Conservation (phyloP, 37 sponge, comb jelly and placozoan genomes). For the Sycon ciliatum region DNA sequence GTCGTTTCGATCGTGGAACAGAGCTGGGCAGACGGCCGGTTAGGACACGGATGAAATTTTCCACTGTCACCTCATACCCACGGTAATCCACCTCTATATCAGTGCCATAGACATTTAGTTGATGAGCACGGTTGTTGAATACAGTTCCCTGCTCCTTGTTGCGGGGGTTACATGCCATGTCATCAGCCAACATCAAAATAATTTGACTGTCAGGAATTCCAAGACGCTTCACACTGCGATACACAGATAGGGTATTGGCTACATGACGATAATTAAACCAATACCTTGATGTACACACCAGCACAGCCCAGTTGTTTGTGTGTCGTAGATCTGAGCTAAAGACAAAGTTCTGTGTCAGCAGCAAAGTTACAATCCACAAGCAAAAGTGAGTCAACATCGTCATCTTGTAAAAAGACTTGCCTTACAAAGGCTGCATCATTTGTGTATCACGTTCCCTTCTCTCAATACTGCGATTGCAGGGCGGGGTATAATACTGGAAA, state of each 20-base stretch:
- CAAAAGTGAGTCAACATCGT: no score
- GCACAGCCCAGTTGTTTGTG: slow-evolving; percentile 97
- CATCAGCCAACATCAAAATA: slow-evolving; percentile 96
- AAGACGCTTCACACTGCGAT: slow-evolving; percentile 90
- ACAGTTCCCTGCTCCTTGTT: slow-evolving; percentile 81
- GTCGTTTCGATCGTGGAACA: slow-evolving; percentile 79
- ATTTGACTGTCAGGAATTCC: slow-evolving; percentile 96
- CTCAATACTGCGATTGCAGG: no score
- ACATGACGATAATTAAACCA: slow-evolving; percentile 99
- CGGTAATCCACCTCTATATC: slow-evolving; percentile 94
- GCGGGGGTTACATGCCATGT: slow-evolving; percentile 94
- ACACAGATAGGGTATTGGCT: slow-evolving; percentile 89
- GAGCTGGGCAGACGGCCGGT: slow-evolving; percentile 73
- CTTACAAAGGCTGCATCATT: no score
- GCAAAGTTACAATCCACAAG: no score
- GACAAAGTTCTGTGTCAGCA: no score
- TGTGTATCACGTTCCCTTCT: no score
- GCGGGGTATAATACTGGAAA: no score
- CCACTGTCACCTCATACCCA: slow-evolving; percentile 81
- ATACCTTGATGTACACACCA: slow-evolving; percentile 86
- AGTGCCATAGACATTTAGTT: slow-evolving; percentile 86
- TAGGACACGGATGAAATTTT: slow-evolving; percentile 80
- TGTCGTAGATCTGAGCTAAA: no score
- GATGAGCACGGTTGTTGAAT: slow-evolving; percentile 68
- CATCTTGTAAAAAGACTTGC: no score